These are phyloP conservation scores for Seriola rivoliana DNA, from an alignment of 2,113 vertebrate genomes.

Conservation along the genomic window DNA sequence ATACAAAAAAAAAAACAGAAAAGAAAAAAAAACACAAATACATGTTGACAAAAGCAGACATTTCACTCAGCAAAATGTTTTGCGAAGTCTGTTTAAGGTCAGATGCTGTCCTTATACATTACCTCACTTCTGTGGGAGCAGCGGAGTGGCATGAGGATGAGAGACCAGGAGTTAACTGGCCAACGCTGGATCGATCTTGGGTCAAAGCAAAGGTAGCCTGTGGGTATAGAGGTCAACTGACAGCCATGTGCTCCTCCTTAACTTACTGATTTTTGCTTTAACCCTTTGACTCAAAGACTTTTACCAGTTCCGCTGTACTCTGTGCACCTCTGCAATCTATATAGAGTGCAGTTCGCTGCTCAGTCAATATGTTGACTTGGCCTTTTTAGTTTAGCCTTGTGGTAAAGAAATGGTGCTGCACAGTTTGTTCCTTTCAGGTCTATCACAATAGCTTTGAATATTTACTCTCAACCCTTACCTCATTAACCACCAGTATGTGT, in stretches of 20 bases:
- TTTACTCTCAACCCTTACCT: background rate
- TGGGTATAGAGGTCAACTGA: slow-evolving; percentile 57
- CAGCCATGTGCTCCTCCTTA: slow-evolving; percentile 75
- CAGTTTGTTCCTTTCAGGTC: slow-evolving; percentile 5
- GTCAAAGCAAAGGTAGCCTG: slow-evolving; percentile 64
- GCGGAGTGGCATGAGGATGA: slow-evolving; percentile 37
- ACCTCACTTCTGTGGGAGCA: slow-evolving; percentile 52
- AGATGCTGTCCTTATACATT: slow-evolving; percentile 42
- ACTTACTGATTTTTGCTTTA: slow-evolving; percentile 75
- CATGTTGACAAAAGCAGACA: background rate
- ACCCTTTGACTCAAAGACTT: slow-evolving; percentile 63
- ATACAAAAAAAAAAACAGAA: background rate
- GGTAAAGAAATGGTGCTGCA: slow-evolving; percentile 3
- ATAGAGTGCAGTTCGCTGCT: slow-evolving; percentile 29
- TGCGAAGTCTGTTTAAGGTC: slow-evolving; percentile 23
- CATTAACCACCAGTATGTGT: background rate
- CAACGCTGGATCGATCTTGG: slow-evolving; percentile 71
- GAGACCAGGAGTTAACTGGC: slow-evolving; percentile 71
- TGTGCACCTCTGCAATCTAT: slow-evolving; percentile 52
- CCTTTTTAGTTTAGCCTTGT: background rate
- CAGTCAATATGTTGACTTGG: slow-evolving; percentile 19
- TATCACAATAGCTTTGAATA: slow-evolving; percentile 15
- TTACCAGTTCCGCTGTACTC: slow-evolving; percentile 47
- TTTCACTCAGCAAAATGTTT: slow-evolving; percentile 7
- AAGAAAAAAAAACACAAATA: background rate